Base-by-base conservation (phyloP, 1,140 invertebrate genomes). In the Argopecten irradians region DNA sequence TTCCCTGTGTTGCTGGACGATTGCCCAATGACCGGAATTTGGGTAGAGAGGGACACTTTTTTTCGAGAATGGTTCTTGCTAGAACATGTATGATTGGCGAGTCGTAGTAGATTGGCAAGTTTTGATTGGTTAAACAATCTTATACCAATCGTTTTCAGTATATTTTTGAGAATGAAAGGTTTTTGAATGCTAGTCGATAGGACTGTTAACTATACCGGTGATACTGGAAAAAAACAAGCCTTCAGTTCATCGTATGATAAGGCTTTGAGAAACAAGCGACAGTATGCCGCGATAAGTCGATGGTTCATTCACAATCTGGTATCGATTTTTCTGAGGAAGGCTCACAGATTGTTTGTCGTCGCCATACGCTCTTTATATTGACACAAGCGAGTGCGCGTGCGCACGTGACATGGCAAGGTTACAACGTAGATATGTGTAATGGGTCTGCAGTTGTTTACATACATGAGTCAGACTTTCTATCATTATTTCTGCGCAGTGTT, bases 11-110 rank as follows among this genome's bases (percentile, higher is more conserved):
- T 71, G 11, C 55, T 71, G 55, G 55, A 71, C 22, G 55, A 71
- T 71, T 71, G 55, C 55, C 55, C 55, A 71, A 71, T 71, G 55
- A 71, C 55, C 55, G 55, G 28, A 39, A 71, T 71, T 71, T 71
- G 55, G 55, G 55, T 71, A 11, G 55, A 71, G n/a, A 71, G 55
- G 28, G 55, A 71, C 55, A 55, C 43, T 11, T 55, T 55, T 55
- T 55, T 46, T 1, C 16, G 55, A 71, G 55, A 71, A 71, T 28
- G 55, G 55, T 71, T 71, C 55, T 71, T 2, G 13, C 5, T 28
- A 71, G 55, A 71, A 71, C 55, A 71, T 71, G n/a, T 71, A 71
- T 71, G 55, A 71, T 71, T 71, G 55, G 55, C 55, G 1, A 71
- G 55, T 71, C 8, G 2, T 71, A 19, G 43, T 46, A 46, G n/a